Percentiles rank a stretch among this genome's conserved stretches.
Conservation (phyloP, 2,888 invertebrate species). For the Poecilus cupreus region DNA sequence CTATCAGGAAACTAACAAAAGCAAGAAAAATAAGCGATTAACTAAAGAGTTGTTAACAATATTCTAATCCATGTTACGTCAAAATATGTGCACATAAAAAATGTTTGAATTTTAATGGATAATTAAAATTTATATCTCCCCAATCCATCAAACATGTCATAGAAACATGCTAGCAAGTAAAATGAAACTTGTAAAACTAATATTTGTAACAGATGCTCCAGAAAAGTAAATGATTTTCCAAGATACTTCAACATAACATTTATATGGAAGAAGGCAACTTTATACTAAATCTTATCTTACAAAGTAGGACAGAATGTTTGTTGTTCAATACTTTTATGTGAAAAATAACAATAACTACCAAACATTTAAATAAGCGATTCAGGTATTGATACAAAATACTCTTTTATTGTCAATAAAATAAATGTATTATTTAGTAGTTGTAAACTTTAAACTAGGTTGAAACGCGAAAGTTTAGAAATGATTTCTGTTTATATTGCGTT, state of each 20-base stretch:
- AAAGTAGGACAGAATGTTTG: no score
- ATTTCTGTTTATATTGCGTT: neutral
- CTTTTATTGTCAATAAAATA: neutral
- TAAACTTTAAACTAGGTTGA: neutral
- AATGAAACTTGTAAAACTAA: slow-evolving; percentile 1
- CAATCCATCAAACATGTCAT: neutral
- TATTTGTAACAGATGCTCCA: slow-evolving; percentile 10
- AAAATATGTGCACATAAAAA: neutral
- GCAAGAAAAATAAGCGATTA: no score
- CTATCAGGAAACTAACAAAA: no score
- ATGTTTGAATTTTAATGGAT: neutral
- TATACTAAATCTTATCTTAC: no score
- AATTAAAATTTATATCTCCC: neutral
- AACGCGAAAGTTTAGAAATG: neutral
- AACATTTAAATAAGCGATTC: no score
- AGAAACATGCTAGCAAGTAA: neutral
- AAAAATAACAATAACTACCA: no score
- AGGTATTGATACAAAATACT: neutral
- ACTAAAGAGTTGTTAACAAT: no score
- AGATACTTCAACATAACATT: no score
- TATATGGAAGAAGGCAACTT: no score
- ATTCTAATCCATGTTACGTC: no score
- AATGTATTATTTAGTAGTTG: neutral
- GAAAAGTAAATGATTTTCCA: neutral
- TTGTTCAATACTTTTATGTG: no score